These are phyloP conservation scores for Micromussa lordhowensis DNA, from an alignment of 92 coral and sea anemone genomes.

Conservation along the genomic window DNA sequence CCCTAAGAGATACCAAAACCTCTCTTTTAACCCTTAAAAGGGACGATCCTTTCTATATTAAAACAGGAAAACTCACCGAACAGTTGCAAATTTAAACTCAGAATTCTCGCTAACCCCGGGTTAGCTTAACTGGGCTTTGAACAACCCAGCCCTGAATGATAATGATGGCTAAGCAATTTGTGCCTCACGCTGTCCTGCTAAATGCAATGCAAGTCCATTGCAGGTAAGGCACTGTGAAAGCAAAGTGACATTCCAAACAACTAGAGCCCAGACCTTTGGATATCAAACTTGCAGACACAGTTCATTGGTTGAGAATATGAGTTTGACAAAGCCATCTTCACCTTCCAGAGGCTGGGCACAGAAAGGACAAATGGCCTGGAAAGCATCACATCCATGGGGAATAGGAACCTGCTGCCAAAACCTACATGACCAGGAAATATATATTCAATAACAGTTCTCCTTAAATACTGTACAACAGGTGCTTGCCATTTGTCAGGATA, in stretches of 20 bases:
- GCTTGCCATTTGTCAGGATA: no score
- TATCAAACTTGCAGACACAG: no score
- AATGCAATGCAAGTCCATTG: background rate
- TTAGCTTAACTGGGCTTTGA: no score
- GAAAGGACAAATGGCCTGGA: conserved; percentile 97
- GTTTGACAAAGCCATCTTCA: conserved; percentile 92
- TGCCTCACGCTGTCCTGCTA: background rate
- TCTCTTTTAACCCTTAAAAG: no score
- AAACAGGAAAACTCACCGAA: no score
- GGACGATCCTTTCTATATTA: no score
- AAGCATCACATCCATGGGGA: conserved; percentile 97
- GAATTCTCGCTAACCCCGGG: no score
- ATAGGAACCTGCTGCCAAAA: conserved; percentile 95
- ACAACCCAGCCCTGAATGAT: no score
- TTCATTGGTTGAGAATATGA: conserved; percentile 87
- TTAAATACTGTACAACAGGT: background rate
- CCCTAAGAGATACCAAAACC: no score
- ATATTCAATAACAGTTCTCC: background rate
- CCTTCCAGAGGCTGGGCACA: conserved; percentile 93
- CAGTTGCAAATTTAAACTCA: no score
- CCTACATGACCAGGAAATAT: conserved; percentile 43
- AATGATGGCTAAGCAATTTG: background rate
- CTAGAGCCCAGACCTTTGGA: background rate
- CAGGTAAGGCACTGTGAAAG: background rate
- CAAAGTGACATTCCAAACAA: no score